phyloP scores from a whole-genome alignment of 2,888 invertebrate genomes.

The Cepaea hortensis region DNA sequence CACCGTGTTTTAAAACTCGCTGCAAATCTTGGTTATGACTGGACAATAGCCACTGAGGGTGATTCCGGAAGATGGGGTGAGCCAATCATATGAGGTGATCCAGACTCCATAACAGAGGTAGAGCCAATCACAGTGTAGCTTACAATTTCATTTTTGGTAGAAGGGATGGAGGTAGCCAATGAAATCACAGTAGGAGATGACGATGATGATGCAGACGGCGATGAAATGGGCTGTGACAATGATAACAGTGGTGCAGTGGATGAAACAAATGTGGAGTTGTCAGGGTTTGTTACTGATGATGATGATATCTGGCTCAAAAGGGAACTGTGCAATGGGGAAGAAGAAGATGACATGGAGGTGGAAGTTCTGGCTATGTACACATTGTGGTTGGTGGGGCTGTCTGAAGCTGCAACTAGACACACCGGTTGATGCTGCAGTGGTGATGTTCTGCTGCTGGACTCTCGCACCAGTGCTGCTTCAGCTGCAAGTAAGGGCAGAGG shows the following conservation, averaged over 20 bases:
- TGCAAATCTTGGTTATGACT: constrained; percentile 23
- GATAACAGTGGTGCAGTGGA: background rate
- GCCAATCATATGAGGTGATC: constrained; percentile 33
- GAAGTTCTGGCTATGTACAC: background rate
- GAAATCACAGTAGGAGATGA: constrained; percentile 33
- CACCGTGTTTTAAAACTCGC: background rate
- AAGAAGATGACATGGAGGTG: background rate
- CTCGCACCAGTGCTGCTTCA: background rate
- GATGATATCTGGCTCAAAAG: background rate
- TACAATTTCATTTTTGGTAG: constrained; percentile 26
- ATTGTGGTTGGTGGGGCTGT: background rate
- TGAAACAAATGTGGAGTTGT: background rate
- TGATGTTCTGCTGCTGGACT: background rate
- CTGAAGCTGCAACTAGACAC: background rate
- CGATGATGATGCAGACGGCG: background rate
- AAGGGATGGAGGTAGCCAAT: constrained; percentile 38
- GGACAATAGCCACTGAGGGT: constrained; percentile 47
- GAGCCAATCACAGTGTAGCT: constrained; percentile 42
- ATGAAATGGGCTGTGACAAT: background rate
- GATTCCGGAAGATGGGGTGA: constrained; percentile 46
- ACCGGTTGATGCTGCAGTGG: background rate
- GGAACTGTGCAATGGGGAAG: background rate
- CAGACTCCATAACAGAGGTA: constrained; percentile 37
- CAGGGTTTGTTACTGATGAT: background rate
- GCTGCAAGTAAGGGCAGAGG: background rate